These are phyloP conservation scores for Linnaemya vulpina DNA, from an alignment of 2,888 invertebrate genomes.

Conservation along the genomic window DNA sequence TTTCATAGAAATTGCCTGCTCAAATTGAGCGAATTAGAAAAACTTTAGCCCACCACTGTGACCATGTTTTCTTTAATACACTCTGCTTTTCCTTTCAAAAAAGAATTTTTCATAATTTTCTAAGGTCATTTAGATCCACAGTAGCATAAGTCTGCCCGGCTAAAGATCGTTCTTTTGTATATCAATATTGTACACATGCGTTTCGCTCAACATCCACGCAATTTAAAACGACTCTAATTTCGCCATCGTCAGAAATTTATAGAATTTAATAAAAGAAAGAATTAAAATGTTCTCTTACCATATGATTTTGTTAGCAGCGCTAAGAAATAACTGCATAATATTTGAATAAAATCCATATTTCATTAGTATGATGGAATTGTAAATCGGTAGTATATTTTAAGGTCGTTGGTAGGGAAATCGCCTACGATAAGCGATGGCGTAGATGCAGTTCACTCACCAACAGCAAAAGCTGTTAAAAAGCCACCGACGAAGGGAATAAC, in stretches of 20 bases:
- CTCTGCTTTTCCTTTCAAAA: too few relatives aligned
- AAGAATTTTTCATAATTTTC: too few relatives aligned
- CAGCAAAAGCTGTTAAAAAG: conserved; percentile 29
- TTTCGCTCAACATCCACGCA: too few relatives aligned
- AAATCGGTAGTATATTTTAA: conserved; percentile 51
- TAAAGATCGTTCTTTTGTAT: too few relatives aligned
- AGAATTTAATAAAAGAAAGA: not conserved
- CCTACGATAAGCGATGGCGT: not conserved
- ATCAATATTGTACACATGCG: too few relatives aligned
- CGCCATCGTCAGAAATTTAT: not conserved
- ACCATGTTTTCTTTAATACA: too few relatives aligned
- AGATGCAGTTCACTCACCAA: not conserved
- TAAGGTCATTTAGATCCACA: too few relatives aligned
- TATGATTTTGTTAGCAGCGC: conserved; percentile 80
- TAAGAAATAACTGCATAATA: conserved; percentile 79
- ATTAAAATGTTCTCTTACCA: conserved; percentile 76
- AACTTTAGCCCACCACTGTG: too few relatives aligned
- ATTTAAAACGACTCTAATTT: too few relatives aligned
- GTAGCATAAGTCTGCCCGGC: too few relatives aligned
- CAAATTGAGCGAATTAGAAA: too few relatives aligned
- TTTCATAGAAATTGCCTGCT: too few relatives aligned
- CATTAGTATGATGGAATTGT: conserved; percentile 73
- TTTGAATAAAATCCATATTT: conserved; percentile 81
- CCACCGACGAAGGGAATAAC: not conserved
- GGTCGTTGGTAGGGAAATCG: not conserved